Evolutionary conservation across 1,140 invertebrate genomes (phyloP).

Genomic region (Aporrectodea caliginosa): DNA sequence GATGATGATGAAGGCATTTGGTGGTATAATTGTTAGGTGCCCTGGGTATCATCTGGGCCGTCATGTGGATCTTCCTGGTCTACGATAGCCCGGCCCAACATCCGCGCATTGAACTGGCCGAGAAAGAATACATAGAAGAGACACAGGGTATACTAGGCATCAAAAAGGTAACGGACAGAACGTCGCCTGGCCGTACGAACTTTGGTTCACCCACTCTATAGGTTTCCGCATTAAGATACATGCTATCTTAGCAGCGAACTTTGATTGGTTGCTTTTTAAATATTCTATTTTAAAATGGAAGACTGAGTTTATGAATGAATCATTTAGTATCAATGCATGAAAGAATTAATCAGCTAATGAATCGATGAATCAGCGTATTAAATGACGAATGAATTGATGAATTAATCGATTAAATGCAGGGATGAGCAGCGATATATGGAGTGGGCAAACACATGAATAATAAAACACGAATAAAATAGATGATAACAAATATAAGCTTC

Average conservation of each 20-base stretch:
- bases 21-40: no score
- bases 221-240: neutral
- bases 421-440: no score
- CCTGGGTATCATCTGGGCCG: constrained; percentile 37
- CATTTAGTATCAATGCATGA: no score
- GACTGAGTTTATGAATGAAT: no score
- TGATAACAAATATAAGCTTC: no score
- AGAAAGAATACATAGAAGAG: constrained; percentile 37
- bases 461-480: no score
- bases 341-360: no score
- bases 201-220: neutral
- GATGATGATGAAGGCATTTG: neutral
- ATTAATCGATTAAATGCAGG: neutral
- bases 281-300: no score
- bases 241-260: no score
- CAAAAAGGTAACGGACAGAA: neutral
- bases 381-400: neutral
- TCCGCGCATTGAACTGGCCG: constrained; percentile 37
- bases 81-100: constrained; percentile 37
- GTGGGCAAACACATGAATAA: no score
- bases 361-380: neutral
- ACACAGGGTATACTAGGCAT: neutral
- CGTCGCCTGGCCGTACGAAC: neutral
- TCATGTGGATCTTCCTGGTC: constrained; percentile 37
- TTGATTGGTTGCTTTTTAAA: no score